Evolutionary conservation across 1,140 invertebrate species (phyloP).

Genomic region (Augochlora pura): DNA sequence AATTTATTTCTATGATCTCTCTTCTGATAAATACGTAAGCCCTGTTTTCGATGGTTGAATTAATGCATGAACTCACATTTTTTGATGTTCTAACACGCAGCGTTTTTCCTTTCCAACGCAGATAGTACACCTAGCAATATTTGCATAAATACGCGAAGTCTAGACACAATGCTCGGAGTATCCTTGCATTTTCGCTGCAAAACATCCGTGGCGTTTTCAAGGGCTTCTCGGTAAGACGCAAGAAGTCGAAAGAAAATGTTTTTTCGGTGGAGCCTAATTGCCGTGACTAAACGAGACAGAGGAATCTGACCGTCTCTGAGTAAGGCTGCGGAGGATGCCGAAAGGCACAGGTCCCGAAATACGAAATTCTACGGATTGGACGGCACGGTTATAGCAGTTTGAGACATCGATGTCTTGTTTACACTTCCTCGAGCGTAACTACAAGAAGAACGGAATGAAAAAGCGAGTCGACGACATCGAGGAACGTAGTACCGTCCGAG

Average conservation of each 20-base stretch:
- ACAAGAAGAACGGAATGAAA: constrained; percentile 42
- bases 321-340: background rate
- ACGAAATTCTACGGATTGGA: background rate
- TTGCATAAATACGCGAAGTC: too few relatives aligned
- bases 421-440: constrained; percentile 23
- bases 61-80: too few relatives aligned
- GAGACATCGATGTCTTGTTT: constrained; percentile 55
- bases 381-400: background rate
- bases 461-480: constrained; percentile 61
- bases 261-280: background rate
- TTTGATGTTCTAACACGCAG: too few relatives aligned
- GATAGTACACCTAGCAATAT: too few relatives aligned
- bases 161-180: too few relatives aligned
- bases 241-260: background rate
- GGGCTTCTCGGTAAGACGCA: background rate
- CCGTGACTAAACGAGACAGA: background rate
- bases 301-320: background rate
- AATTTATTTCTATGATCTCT: too few relatives aligned
- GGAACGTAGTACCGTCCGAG: constrained; percentile 27
- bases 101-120: too few relatives aligned
- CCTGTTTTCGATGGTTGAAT: too few relatives aligned
- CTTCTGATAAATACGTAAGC: too few relatives aligned
- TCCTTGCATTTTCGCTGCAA: too few relatives aligned
- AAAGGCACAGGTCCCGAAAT: background rate
- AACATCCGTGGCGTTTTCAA: background rate